Evolutionary conservation across 2,113 vertebrate species (phyloP).

Genomic region (Pyxicephalus adspersus): DNA sequence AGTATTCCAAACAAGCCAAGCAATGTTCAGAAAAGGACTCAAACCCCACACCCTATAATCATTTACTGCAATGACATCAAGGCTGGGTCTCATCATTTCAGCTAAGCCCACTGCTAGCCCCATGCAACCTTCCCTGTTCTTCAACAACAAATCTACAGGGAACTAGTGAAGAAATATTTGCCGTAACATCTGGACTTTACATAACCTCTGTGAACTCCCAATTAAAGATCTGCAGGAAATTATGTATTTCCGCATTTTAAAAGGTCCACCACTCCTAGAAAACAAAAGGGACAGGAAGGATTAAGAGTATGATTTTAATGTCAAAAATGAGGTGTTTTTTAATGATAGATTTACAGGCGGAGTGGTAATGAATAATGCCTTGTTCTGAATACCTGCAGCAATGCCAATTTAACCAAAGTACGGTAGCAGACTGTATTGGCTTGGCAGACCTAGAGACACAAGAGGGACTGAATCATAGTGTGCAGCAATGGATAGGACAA

Average conservation of each 20-base stretch:
- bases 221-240: conserved; percentile 1
- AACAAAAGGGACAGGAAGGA: not conserved
- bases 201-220: not conserved
- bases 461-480: not conserved
- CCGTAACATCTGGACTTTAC: not conserved
- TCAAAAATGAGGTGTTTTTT: not conserved
- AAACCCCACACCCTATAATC: not conserved
- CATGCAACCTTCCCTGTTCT: not conserved
- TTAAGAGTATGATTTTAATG: not conserved
- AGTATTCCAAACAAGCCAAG: not conserved
- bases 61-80: not conserved
- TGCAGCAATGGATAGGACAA: no score
- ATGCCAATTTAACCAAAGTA: not conserved
- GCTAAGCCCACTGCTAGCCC: not conserved
- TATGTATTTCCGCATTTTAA: not conserved
- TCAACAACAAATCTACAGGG: not conserved
- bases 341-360: conserved; percentile 4
- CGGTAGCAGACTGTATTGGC: not conserved
- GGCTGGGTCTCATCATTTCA: no score
- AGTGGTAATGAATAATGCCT: not conserved
- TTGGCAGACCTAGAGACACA: not conserved
- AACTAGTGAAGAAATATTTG: not conserved
- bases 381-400: not conserved
- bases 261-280: not conserved
- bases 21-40: not conserved